These are phyloP conservation scores for Labeo calbasu DNA, from an alignment of 2,797 vertebrate genomes.

Conservation along the genomic window DNA sequence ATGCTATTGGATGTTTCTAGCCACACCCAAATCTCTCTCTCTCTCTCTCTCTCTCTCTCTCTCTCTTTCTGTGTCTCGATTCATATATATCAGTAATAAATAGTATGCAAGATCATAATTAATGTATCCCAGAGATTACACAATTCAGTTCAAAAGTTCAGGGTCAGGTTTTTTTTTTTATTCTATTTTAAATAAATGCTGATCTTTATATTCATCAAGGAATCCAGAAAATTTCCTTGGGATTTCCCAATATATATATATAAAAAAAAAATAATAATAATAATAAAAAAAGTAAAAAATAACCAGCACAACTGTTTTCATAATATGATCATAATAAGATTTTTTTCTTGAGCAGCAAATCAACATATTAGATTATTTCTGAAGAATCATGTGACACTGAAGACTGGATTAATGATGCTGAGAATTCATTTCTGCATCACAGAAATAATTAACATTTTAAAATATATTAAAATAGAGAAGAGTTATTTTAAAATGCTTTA, in stretches of 20 bases:
- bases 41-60: not conserved
- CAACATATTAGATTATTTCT: not conserved
- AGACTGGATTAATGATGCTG: not conserved
- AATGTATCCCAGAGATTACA: not conserved
- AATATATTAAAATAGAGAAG: not conserved
- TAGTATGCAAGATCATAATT: slow-evolving; percentile 15
- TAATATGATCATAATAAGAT: not conserved
- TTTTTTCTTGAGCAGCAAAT: not conserved
- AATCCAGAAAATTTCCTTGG: not conserved
- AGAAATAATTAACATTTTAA: not conserved
- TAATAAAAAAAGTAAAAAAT: not conserved
- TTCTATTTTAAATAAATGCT: not conserved
- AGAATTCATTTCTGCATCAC: not conserved
- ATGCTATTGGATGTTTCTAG: slow-evolving; percentile 26
- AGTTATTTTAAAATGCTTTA: not conserved
- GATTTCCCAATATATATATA: not conserved
- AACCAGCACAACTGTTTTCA: not conserved
- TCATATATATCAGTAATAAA: slow-evolving; percentile 1
- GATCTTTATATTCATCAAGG: not conserved
- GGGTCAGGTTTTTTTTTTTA: not conserved
- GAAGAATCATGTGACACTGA: not conserved
- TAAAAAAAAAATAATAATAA: not conserved
- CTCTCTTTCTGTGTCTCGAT: not conserved
- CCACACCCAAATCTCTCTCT: slow-evolving; percentile 7
- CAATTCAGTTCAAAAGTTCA: not conserved